Base-by-base conservation (phyloP, 1,140 invertebrate genomes). In the Hycleus cichorii region DNA sequence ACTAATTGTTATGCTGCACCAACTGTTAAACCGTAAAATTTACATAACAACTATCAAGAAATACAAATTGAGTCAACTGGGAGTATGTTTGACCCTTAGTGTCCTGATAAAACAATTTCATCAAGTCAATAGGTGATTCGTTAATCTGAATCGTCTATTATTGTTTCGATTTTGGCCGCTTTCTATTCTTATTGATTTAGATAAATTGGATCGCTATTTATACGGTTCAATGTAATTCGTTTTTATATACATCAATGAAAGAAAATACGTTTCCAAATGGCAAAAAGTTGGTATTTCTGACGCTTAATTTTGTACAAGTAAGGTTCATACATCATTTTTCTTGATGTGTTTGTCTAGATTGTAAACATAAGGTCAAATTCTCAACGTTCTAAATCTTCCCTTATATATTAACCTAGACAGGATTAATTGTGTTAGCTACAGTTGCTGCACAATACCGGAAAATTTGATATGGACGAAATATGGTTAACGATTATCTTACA, bases 341-440 rank as follows among this genome's bases (percentile, higher is more conserved):
- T 45, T 53, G 51, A 53, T 45, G 51, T 53, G 51, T 53, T 53
- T 53, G 51, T 53, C 45, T 45, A 45, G 51, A 53, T 45, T 53
- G 51, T 53, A 53, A 53, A 53, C 51, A 53, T 53, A 53, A 53
- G 51, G 51, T 45, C 46, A 53, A 53, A 53, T 53, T 53, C 51
- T 53, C 51, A 44, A 45, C 39, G 51, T 45, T 45, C 46, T 53
- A 53, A 53, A 53, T 53, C 51, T 53, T 32, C 51, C 45, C 51
- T 32, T 53, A 53, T 43, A 40, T 53, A 53, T 53, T 45, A 53
- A 53, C 51, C 51, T 42, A 42, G 51, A 53, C 51, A 53, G 51
- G 51, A 53, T 53, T 53, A 53, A 53, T 53, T 53, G 46, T 42
- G 46, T 53, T 53, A 45, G 51, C 40, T 53, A 53, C 51, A 45